phyloP scores from a whole-genome alignment of 2,797 vertebrate species.

The Tapirus indicus region DNA sequence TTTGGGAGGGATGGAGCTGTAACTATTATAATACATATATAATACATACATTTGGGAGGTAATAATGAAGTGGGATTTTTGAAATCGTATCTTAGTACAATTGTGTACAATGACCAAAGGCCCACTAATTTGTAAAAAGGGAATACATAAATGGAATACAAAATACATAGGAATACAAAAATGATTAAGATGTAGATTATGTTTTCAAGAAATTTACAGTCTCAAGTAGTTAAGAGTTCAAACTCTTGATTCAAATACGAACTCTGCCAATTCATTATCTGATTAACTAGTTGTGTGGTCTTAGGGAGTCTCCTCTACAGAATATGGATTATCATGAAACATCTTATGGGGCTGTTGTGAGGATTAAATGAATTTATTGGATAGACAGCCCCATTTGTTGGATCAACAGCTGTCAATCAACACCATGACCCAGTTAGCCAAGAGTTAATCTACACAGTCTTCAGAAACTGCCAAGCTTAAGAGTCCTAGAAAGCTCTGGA shows the following conservation, averaged over 20 bases:
- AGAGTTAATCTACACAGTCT: neutral
- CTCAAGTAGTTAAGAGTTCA: neutral
- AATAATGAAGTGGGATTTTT: neutral
- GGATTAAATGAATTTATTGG: neutral
- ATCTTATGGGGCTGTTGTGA: neutral
- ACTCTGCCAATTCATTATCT: neutral
- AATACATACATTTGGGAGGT: neutral
- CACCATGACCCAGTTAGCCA: neutral
- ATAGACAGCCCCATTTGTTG: neutral
- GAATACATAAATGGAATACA: neutral
- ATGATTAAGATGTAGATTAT: neutral
- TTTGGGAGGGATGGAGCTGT: neutral
- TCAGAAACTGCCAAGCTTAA: neutral
- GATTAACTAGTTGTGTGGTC: neutral
- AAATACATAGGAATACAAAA: neutral
- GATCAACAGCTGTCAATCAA: neutral
- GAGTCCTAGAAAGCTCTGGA: neutral
- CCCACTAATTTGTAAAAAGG: neutral
- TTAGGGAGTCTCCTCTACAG: neutral
- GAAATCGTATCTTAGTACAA: neutral
- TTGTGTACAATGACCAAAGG: neutral
- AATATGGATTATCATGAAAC: neutral
- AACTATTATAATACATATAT: neutral
- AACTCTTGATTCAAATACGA: neutral
- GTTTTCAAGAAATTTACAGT: constrained; percentile 9